phyloP scores from a whole-genome alignment of 2,113 vertebrate species.

The Nicator chloris region DNA sequence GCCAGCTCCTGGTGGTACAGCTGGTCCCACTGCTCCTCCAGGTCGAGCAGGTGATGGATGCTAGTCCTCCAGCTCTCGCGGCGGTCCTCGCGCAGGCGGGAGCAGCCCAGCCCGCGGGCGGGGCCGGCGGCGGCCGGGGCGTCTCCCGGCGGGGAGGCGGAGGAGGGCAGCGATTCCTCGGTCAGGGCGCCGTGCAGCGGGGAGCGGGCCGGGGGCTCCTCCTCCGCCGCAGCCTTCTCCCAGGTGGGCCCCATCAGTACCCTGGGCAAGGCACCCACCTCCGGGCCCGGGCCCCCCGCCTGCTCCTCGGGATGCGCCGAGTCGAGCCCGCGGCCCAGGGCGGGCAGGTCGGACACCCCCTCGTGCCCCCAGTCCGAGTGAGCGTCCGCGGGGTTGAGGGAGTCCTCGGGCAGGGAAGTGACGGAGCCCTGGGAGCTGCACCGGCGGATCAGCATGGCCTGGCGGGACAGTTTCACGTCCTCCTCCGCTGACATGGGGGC shows the following conservation, averaged over 20 bases:
- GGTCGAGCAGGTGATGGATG: slow-evolving; percentile 58
- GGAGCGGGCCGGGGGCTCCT: slow-evolving; percentile 10
- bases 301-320: slow-evolving; percentile 49
- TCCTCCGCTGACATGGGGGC: background rate
- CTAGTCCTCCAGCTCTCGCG: slow-evolving; percentile 56
- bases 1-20: slow-evolving; percentile 68
- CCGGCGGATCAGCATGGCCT: slow-evolving; percentile 32
- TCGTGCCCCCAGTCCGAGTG: slow-evolving; percentile 52
- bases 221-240: slow-evolving; percentile 31
- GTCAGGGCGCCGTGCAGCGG: slow-evolving; percentile 31
- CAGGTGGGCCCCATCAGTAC: slow-evolving; percentile 36
- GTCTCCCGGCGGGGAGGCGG: slow-evolving; percentile 33
- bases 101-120: background rate
- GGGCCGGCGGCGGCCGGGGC: background rate
- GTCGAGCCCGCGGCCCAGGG: background rate
- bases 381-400: slow-evolving; percentile 18
- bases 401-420: slow-evolving; percentile 55
- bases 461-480: slow-evolving; percentile 32
- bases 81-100: background rate
- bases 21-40: slow-evolving; percentile 68
- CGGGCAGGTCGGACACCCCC: background rate
- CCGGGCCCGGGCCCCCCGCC: background rate
- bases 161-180: slow-evolving; percentile 62
- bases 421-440: slow-evolving; percentile 61
- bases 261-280: slow-evolving; percentile 24